phyloP scores from a whole-genome alignment of 2,113 vertebrate species.

The Vicugna pacos region DNA sequence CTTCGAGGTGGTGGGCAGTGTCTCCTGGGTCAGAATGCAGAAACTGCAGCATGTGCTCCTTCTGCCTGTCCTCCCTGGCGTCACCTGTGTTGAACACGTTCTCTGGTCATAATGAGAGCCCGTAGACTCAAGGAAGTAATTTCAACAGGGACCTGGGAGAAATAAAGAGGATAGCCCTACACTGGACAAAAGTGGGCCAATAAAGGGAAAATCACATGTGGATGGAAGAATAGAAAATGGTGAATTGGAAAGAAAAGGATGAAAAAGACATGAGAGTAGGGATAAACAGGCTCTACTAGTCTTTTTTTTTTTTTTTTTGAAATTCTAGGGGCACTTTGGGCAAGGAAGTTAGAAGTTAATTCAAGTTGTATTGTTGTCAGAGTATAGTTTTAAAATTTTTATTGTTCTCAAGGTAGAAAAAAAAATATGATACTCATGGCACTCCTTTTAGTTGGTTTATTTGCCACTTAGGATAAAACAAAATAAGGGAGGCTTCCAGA shows the following conservation, averaged over 20 bases:
- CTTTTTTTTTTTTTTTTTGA: neutral
- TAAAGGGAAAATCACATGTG: neutral
- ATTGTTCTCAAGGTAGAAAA: slow-evolving; percentile 32
- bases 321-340: neutral
- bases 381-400: slow-evolving; percentile 17
- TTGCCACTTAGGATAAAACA: neutral
- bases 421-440: neutral
- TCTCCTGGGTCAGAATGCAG: neutral
- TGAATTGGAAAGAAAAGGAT: slow-evolving; percentile 38
- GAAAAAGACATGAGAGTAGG: neutral
- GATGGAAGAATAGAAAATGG: neutral
- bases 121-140: neutral
- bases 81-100: neutral
- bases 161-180: neutral
- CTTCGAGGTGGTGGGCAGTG: neutral
- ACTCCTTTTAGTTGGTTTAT: neutral
- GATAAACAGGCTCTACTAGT: neutral
- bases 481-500: neutral
- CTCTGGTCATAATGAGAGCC: neutral
- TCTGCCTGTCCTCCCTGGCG: neutral
- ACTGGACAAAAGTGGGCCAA: neutral
- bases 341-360: slow-evolving; percentile 48
- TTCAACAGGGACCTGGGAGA: neutral
- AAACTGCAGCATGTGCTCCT: neutral
- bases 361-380: slow-evolving; percentile 12